Evolutionary conservation across 2,888 invertebrate genomes (phyloP), one percentile per base, ranked within the genome.

Genomic region (Athalia cordata): DNA sequence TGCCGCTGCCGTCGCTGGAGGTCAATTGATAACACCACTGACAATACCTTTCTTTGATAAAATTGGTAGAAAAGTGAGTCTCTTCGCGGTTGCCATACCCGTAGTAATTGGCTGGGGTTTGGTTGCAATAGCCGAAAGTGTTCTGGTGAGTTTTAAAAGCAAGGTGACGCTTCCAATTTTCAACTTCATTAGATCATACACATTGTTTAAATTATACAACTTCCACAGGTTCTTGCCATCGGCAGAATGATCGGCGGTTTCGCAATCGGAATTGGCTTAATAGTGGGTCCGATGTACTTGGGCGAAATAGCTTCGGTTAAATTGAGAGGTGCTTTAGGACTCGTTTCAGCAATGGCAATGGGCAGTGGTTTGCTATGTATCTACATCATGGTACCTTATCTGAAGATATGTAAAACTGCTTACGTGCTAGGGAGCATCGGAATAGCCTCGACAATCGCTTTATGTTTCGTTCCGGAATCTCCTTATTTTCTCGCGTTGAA

Each of bases 311-410:
- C 83, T 0, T 86, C 85, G 3, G 72, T 79, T 8, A 77, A 80
- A 1, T 79, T 80, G 0, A 91, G 94, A 77, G 94, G 94, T 9
- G 92, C 93, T 45, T 92, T 93, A 81, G 92, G 93, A 83, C 92
- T 93, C 13, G 89, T 93, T 81, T 92, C 92, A 89, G 91, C 91
- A 83, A 92, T 93, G 88, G 92, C 92, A 86, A 91, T 90, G 84
- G 87, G 85, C 74, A 55, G 84, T 50, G 89, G 89, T 5, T 82
- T 87, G 11, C 81, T 89, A 6, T 75, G 84, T 49, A 82, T 86
- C 5, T 88, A 84, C 82, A 78, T 83, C 0, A 75, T 87, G 0
- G 86, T 84, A 0, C 87, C 87, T 5, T 81, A 83, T 3, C 79
- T 88, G 3, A 84, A 84, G 5, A 85, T 88, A 65, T 50, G 78